phyloP scores from a whole-genome alignment of 2,113 vertebrate genomes.

The Eira barbara region DNA sequence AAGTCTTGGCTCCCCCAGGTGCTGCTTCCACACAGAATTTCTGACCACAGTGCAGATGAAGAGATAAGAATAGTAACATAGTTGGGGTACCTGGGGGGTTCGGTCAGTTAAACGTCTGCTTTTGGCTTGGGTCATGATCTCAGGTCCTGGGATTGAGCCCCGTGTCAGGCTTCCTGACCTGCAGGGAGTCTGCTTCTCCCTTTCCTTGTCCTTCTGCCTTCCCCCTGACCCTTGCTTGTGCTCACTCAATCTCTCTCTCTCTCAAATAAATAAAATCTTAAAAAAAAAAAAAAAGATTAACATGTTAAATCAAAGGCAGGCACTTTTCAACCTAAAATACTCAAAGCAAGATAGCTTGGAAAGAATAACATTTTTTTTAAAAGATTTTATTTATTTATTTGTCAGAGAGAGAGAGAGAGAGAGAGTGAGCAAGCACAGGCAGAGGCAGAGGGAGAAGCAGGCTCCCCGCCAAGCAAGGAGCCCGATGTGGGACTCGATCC shows the following conservation, averaged over 20 bases:
- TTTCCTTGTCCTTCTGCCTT: neutral
- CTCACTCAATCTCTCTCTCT: neutral
- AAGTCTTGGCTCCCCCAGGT: neutral
- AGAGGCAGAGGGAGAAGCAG: no score
- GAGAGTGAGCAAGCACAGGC: no score
- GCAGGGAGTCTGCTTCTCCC: neutral
- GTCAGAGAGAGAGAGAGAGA: no score
- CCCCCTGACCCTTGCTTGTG: neutral
- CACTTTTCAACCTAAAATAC: neutral
- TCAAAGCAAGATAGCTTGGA: neutral
- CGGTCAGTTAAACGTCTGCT: neutral
- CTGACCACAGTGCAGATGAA: neutral
- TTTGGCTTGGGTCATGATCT: neutral
- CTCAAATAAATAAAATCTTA: neutral
- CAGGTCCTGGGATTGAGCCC: neutral
- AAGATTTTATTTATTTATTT: no score
- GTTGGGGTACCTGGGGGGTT: neutral
- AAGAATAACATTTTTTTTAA: neutral
- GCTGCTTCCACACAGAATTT: neutral
- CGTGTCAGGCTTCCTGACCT: neutral
- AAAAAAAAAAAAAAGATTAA: neutral
- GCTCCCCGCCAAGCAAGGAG: no score
- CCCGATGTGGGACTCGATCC: no score
- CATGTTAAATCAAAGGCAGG: neutral
- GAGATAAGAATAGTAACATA: neutral